Conservation (phyloP, 2,888 invertebrate genomes). For the Scotopteryx bipunctaria region DNA sequence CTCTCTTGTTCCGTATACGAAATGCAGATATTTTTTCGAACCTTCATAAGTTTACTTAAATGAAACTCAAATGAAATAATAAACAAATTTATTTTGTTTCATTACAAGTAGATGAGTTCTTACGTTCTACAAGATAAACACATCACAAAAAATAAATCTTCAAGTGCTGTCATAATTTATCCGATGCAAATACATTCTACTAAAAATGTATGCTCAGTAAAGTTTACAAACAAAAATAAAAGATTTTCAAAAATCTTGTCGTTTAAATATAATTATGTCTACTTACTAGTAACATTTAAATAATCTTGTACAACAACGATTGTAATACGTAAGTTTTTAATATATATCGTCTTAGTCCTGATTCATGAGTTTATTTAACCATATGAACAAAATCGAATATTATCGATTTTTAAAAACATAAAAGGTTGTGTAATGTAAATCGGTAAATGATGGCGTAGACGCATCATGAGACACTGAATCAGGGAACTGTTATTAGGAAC, state of each 20-base stretch:
- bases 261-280: background rate
- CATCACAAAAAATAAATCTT: background rate
- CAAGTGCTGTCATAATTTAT: background rate
- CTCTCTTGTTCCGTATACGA: no score
- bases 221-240: background rate
- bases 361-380: no score
- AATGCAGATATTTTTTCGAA: background rate
- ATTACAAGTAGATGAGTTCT: background rate
- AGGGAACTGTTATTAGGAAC: no score
- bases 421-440: no score
- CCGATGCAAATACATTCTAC: background rate
- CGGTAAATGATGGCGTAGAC: no score
- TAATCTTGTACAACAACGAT: background rate
- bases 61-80: conserved; percentile 1
- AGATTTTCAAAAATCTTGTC: background rate
- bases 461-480: no score
- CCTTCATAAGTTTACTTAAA: background rate
- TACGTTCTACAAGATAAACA: background rate
- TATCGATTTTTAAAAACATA: no score
- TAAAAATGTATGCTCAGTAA: background rate
- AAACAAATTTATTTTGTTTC: conserved; percentile 3
- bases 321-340: background rate
- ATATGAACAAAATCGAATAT: no score
- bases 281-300: background rate
- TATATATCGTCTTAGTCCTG: no score